phyloP scores from a whole-genome alignment of 92 coral and sea anemone genomes.

The Epizoanthus scotinus region DNA sequence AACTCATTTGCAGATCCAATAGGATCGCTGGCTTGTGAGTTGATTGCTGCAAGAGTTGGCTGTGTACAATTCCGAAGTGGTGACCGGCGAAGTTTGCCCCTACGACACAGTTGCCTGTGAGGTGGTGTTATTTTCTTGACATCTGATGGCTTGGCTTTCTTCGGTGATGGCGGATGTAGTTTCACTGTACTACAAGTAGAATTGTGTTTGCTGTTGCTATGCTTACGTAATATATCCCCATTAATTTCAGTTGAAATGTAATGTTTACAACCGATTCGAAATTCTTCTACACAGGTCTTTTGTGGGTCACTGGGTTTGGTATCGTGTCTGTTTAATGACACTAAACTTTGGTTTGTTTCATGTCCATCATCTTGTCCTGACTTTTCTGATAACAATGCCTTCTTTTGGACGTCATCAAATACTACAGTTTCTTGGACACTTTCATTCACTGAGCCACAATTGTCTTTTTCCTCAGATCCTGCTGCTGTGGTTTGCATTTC shows the following conservation, averaged over 20 bases:
- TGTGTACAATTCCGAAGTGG: conserved; percentile 69
- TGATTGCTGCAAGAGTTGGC: conserved; percentile 92
- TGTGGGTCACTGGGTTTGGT: background rate
- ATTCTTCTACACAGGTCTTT: background rate
- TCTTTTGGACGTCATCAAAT: background rate
- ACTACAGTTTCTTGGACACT: background rate
- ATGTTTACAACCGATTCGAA: background rate
- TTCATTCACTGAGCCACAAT: background rate
- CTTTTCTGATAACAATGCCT: background rate
- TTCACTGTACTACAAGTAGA: background rate
- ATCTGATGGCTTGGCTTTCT: conserved; percentile 30
- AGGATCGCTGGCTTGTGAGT: conserved; percentile 54
- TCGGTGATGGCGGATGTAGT: background rate
- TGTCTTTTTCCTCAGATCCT: background rate
- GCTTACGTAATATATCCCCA: background rate
- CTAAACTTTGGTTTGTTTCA: background rate
- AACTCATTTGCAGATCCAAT: conserved; percentile 44
- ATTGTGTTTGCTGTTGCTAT: background rate
- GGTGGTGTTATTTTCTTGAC: conserved; percentile 24
- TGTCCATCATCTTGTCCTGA: background rate
- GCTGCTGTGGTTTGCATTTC: background rate
- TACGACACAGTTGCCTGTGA: background rate
- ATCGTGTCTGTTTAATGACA: background rate
- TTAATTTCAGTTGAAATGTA: background rate
- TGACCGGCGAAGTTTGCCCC: conserved; percentile 40